Conservation (phyloP, 1,140 invertebrate genomes). For the Proales similis region DNA sequence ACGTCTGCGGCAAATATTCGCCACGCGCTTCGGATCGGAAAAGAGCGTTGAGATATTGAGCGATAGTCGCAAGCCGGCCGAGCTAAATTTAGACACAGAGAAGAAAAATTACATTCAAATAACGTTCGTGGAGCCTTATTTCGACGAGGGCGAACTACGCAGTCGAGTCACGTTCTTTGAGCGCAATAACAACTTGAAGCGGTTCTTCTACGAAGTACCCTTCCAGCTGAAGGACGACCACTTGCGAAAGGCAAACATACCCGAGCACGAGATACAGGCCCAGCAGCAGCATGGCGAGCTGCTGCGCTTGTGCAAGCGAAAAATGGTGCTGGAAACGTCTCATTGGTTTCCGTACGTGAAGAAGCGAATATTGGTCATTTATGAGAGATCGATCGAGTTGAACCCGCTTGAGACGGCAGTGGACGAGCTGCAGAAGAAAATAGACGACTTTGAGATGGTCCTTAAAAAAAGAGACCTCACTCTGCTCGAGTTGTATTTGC, state of each 20-base stretch:
- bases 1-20: constrained; percentile 62
- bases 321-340: constrained; percentile 51
- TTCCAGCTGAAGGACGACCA: constrained; percentile 72
- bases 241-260: constrained; percentile 79
- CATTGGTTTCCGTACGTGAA: constrained; percentile 84
- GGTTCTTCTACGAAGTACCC: constrained; percentile 85
- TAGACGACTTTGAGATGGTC: constrained; percentile 27
- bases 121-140: constrained; percentile 72
- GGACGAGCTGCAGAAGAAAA: constrained; percentile 73
- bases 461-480: constrained; percentile 36
- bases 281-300: constrained; percentile 58
- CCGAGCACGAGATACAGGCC: constrained; percentile 66
- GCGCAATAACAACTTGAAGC: constrained; percentile 72
- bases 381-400: constrained; percentile 66
- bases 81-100: constrained; percentile 24
- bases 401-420: constrained; percentile 86
- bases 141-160: constrained; percentile 60
- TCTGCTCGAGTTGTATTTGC: constrained; percentile 26
- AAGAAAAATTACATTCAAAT: constrained; percentile 81
- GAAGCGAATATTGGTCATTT: constrained; percentile 71
- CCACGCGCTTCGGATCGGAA: constrained; percentile 74
- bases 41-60: constrained; percentile 55
- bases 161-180: constrained; percentile 68
- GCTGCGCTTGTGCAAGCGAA: constrained; percentile 29
- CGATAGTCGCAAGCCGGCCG: constrained; percentile 21